Evolutionary conservation across 1,140 invertebrate genomes (phyloP).

Genomic region (Venturia canescens): DNA sequence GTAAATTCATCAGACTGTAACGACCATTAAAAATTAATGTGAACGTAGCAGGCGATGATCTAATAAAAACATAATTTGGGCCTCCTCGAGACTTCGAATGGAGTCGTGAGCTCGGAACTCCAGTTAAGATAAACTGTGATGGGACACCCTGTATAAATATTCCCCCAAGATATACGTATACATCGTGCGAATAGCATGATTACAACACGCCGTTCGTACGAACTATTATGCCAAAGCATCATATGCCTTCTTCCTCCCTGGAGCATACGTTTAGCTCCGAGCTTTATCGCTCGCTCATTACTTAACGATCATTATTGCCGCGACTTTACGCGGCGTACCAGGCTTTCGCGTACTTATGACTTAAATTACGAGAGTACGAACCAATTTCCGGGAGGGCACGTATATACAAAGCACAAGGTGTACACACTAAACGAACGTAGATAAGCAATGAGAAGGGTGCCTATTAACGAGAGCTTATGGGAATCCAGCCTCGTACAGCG

Average conservation of each 20-base stretch:
- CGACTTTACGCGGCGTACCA: constrained; percentile 62
- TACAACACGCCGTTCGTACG: constrained; percentile 56
- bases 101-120: no score
- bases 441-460: not conserved
- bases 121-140: no score
- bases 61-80: no score
- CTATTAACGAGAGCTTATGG: constrained; percentile 24
- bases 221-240: constrained; percentile 33
- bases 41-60: no score
- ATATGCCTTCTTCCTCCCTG: constrained; percentile 1
- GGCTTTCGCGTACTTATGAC: constrained; percentile 54
- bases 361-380: constrained; percentile 64
- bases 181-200: constrained; percentile 64
- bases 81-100: no score
- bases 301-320: constrained; percentile 65
- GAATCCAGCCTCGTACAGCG: not conserved
- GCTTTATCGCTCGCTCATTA: constrained; percentile 64
- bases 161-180: constrained; percentile 43
- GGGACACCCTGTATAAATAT: not conserved
- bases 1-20: no score
- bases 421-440: not conserved
- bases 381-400: constrained; percentile 60
- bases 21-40: no score
- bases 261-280: constrained; percentile 44
- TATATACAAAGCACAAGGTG: not conserved